phyloP scores from a whole-genome alignment of 2,113 vertebrate species.

The Andinoacara biseriatus region DNA sequence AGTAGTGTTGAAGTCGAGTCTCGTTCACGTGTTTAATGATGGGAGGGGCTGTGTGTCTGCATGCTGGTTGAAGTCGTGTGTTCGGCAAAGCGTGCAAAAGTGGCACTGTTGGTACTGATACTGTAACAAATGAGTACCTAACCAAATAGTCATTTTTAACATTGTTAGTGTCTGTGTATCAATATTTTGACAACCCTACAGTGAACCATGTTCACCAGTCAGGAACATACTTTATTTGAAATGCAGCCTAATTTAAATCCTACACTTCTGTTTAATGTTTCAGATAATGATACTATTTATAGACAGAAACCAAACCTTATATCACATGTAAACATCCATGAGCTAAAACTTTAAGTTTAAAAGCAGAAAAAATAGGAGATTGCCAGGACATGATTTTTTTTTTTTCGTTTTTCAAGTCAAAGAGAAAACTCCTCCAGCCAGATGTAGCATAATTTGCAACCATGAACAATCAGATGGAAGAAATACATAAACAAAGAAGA shows the following conservation, averaged over 20 bases:
- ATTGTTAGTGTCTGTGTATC: not conserved
- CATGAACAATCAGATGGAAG: conserved; percentile 17
- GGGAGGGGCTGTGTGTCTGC: not conserved
- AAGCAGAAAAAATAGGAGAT: not conserved
- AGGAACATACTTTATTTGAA: not conserved
- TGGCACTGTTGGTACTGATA: not conserved
- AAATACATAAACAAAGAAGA: conserved; percentile 11
- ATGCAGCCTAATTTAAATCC: not conserved
- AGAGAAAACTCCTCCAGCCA: not conserved
- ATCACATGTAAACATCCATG: not conserved
- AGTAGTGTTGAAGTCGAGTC: not conserved
- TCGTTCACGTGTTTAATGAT: not conserved
- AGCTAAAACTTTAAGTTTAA: not conserved
- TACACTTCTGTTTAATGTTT: not conserved
- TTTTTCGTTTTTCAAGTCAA: not conserved
- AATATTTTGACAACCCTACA: not conserved
- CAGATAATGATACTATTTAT: not conserved
- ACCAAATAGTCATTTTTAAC: not conserved
- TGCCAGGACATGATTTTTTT: not conserved
- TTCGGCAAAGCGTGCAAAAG: not conserved
- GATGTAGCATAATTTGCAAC: conserved; percentile 16
- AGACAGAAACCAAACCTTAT: not conserved
- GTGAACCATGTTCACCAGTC: not conserved
- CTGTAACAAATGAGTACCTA: not conserved
- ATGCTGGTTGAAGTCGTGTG: too few species aligned